Evolutionary conservation across 2,797 vertebrate genomes (phyloP).

Genomic region (Squalus acanthias): DNA sequence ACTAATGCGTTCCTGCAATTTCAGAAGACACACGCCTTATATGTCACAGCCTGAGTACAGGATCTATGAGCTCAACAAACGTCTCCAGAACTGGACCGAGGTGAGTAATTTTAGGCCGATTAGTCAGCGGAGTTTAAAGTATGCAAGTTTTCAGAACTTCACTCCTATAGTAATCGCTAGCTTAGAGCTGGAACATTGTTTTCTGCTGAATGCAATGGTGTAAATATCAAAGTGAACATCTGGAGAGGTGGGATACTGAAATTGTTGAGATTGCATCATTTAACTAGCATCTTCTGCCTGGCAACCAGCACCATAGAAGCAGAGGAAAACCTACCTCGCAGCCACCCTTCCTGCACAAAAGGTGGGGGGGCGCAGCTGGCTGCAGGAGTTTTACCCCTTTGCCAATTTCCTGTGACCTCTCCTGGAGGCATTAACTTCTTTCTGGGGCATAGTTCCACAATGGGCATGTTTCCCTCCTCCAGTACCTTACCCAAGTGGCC

Average conservation of each 20-base stretch:
- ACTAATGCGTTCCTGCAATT: background rate
- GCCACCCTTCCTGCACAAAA: too few species aligned
- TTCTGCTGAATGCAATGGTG: background rate
- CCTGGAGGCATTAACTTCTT: too few species aligned
- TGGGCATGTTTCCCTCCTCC: background rate
- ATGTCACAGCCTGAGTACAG: conserved; percentile 98
- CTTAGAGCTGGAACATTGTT: background rate
- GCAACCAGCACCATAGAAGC: too few species aligned
- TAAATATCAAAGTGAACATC: background rate
- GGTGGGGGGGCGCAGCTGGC: too few species aligned
- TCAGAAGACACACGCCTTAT: conserved; percentile 94
- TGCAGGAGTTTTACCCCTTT: too few species aligned
- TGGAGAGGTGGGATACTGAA: background rate
- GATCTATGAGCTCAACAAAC: conserved; percentile 98
- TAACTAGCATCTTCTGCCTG: too few species aligned
- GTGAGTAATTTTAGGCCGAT: conserved; percentile 52
- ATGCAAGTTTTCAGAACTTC: background rate
- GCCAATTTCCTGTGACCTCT: too few species aligned
- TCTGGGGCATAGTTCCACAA: background rate
- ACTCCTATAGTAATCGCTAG: background rate
- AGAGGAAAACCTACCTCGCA: too few species aligned
- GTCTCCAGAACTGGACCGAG: conserved; percentile 98
- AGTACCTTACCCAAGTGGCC: too few species aligned
- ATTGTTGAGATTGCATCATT: background rate
- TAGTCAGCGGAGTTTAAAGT: background rate